phyloP scores from a whole-genome alignment of 1,140 invertebrate species.

The Brachionus paranguensis region DNA sequence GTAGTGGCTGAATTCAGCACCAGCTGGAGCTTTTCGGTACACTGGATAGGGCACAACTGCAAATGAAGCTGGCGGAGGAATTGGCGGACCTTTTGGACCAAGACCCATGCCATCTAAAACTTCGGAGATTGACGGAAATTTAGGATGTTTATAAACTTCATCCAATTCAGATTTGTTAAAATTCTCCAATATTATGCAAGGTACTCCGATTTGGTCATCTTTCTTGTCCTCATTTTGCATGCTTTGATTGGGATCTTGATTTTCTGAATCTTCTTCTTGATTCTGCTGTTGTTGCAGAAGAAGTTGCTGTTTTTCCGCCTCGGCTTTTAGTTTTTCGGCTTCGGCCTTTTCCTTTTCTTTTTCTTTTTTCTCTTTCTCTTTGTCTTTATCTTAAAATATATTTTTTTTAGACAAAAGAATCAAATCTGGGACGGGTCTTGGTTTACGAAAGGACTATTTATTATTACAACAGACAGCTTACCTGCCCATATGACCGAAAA shows the following conservation, averaged over 20 bases:
- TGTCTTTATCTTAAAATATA: constrained; percentile 11
- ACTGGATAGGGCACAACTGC: constrained; percentile 54
- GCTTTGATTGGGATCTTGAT: background rate
- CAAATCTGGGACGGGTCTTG: background rate
- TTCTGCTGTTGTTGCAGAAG: background rate
- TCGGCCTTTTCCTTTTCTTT: constrained; percentile 20
- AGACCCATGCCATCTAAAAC: constrained; percentile 55
- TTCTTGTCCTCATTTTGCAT: background rate
- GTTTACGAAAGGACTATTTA: background rate
- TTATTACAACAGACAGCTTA: background rate
- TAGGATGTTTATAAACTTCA: background rate
- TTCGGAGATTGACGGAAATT: constrained; percentile 42
- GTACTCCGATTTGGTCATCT: constrained; percentile 11
- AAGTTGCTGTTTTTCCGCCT: background rate
- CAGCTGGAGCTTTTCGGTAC: constrained; percentile 48
- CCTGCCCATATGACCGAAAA: constrained; percentile 1
- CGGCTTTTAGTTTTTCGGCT: constrained; percentile 7
- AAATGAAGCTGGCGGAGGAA: constrained; percentile 53
- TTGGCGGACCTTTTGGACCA: constrained; percentile 53
- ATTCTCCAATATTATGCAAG: constrained; percentile 28
- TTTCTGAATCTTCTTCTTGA: background rate
- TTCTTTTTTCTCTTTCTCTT: constrained; percentile 12
- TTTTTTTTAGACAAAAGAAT: background rate
- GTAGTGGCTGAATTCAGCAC: constrained; percentile 47
- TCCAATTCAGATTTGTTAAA: constrained; percentile 19